Base-by-base conservation (phyloP, 2,113 vertebrate species). In the Sylvilagus bachmani region DNA sequence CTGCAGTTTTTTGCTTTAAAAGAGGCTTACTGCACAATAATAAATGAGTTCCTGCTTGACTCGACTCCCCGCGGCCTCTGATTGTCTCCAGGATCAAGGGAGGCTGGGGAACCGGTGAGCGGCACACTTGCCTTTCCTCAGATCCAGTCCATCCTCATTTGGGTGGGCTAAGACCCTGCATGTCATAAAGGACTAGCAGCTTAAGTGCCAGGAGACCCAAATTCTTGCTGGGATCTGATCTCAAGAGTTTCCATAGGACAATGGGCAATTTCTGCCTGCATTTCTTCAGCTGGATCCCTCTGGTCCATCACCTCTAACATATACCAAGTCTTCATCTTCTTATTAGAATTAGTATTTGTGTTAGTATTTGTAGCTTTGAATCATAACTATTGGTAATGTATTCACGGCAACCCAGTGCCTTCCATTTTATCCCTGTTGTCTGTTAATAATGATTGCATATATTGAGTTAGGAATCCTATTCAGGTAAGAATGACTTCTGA, bases 181-280 rank as follows among this genome's bases (percentile, higher is more conserved):
- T n/a, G n/a, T n/a, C n/a, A n/a, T n/a, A n/a, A 91, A 94, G 74
- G 25, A 44, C 33, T 44, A 87, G 36, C n/a, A 62, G 25, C n/a
- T 75, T 11, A 13, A 86, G 33, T 70, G n/a, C 12, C 6, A 75
- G 36, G 19, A 81, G 38, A 69, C 36, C 31, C 25, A 73, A 55
- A 53, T 29, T 69, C 62, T 14, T n/a, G 44, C 44, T 82, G 61
- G 55, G 33, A 10, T 49, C 22, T 91, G 10, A 27, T 29, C 22
- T 53, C 82, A 19, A n/a, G 16, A 77, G 5, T 55, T 89, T 24
- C 51, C 31, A 38, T 13, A 13, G 17, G 58, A 81, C 13, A 38
- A n/a, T 14, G 10, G 51, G 27, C 6, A 36, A 38, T 58, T 36
- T 29, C 24, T n/a, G 27, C 16, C n/a, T 88, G 29, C 21, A n/a